Percentiles rank a stretch among this genome's conserved stretches.
Evolutionary conservation across 2,113 vertebrate genomes (phyloP).

Genomic region (Phylloscopus trochiloides): DNA sequence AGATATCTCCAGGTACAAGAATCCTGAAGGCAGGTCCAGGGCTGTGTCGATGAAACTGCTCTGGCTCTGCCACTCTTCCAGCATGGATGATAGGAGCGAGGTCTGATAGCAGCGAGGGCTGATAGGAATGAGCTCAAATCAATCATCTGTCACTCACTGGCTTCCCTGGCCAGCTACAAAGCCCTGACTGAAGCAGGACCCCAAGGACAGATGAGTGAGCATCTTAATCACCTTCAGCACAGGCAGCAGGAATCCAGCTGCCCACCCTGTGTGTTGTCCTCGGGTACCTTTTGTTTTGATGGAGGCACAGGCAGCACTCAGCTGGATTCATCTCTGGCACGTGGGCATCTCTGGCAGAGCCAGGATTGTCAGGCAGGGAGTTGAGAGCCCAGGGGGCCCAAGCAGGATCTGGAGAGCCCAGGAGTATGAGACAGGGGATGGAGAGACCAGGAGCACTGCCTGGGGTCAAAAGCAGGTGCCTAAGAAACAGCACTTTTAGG

Average conservation of each 20-base stretch:
- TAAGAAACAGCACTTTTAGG: not conserved
- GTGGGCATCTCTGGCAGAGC: not conserved
- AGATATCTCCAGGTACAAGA: not conserved
- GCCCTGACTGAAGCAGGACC: not conserved
- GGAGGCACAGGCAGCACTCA: not conserved
- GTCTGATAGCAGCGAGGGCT: not conserved
- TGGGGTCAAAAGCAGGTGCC: not conserved
- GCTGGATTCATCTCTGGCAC: not conserved
- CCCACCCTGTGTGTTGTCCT: accelerated
- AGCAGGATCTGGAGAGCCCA: not conserved
- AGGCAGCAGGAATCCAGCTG: not conserved
- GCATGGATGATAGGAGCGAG: not conserved
- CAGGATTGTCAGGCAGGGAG: not conserved
- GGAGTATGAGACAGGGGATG: not conserved
- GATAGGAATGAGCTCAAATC: not conserved
- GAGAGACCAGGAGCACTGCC: no score
- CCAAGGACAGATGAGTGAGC: not conserved
- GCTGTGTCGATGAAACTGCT: accelerated
- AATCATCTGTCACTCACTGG: not conserved
- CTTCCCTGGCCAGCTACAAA: not conserved
- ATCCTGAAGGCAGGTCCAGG: not conserved
- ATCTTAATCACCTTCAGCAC: not conserved
- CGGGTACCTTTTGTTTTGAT: not conserved
- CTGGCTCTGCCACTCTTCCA: not conserved
- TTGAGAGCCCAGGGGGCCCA: not conserved